phyloP scores from a whole-genome alignment of 1,140 invertebrate genomes.

The Drosophila sturtevanti region DNA sequence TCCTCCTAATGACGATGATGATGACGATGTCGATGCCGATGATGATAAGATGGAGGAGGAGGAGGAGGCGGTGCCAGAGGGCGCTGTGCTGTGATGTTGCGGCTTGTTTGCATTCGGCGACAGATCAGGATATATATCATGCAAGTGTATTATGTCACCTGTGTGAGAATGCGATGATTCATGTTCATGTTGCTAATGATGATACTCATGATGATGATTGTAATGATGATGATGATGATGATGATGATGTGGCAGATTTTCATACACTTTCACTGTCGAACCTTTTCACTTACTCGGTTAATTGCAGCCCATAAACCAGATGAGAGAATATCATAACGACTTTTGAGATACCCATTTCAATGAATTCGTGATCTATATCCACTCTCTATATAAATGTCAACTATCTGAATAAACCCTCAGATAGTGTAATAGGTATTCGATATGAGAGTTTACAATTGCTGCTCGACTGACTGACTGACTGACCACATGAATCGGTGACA shows the following conservation, averaged over 20 bases:
- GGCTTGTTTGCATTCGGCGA: constrained; percentile 67
- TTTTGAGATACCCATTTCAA: neutral
- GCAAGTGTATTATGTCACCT: constrained; percentile 83
- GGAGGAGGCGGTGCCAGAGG: constrained; percentile 53
- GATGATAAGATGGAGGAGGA: constrained; percentile 42
- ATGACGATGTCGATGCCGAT: constrained; percentile 29
- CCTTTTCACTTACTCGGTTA: constrained; percentile 19
- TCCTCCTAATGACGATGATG: constrained; percentile 42
- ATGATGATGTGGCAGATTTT: constrained; percentile 37
- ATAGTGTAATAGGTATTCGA: neutral
- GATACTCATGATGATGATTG: constrained; percentile 16
- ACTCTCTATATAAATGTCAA: too few relatives aligned
- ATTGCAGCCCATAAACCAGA: neutral
- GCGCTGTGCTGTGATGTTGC: constrained; percentile 48
- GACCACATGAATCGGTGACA: constrained; percentile 17
- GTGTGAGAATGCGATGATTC: constrained; percentile 61
- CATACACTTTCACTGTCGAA: constrained; percentile 9
- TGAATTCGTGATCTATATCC: too few relatives aligned
- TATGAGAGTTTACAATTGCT: too few relatives aligned
- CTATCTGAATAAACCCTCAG: neutral
- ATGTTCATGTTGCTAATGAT: constrained; percentile 1
- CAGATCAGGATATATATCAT: constrained; percentile 82
- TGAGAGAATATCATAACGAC: neutral
- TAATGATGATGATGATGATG: constrained; percentile 11
- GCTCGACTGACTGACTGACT: too few relatives aligned